Evolutionary conservation across 92 coral and sea anemone genomes (phyloP), one percentile per base, ranked within the genome.

Genomic region (Muricea muricata): DNA sequence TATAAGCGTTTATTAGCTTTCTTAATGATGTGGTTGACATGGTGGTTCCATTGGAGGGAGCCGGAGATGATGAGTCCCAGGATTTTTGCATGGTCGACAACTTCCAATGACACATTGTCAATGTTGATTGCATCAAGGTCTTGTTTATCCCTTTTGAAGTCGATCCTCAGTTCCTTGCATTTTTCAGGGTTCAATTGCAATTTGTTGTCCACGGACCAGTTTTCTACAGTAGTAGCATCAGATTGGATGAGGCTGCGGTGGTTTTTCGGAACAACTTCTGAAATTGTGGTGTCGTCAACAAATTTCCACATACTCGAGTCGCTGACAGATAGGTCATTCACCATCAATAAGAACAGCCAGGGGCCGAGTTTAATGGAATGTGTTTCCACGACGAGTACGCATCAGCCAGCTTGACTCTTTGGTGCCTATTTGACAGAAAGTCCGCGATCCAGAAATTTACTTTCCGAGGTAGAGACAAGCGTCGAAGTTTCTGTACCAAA

Each of bases 1-100:
- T 41, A 87, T 24, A 80, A 33, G 20, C 76, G 82, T 73, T 80
- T 87, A 23, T 80, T 80, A 7, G 82, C 87, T 34, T 68, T 80
- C 66, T 79, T 80, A 31, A 55, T 57, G 26, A 70, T 55, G 4
- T 69, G 15, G 20, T 34, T 33, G 39, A 80, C 39, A 33, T 86
- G 90, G 46, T 25, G 33, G 41, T 57, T 56, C 86, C 86, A 86
- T 67, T 69, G 73, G 11, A 79, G 46, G 9, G 78, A 21, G 61
- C 20, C 70, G 42, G 86, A 61, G 14, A 69, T 46, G 26, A 55
- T 87, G 31, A 67, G 72, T 13, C 81, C 81, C 48, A 80, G 21
- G 25, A 79, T 50, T 7, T 86, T 86, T 8, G 89, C 79, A 37
- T 33, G 42, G 46, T 86, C 73, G 3, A 84, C 87, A 23, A 61